Conservation (phyloP, 2,888 invertebrate genomes). For the Leptura quadrifasciata region DNA sequence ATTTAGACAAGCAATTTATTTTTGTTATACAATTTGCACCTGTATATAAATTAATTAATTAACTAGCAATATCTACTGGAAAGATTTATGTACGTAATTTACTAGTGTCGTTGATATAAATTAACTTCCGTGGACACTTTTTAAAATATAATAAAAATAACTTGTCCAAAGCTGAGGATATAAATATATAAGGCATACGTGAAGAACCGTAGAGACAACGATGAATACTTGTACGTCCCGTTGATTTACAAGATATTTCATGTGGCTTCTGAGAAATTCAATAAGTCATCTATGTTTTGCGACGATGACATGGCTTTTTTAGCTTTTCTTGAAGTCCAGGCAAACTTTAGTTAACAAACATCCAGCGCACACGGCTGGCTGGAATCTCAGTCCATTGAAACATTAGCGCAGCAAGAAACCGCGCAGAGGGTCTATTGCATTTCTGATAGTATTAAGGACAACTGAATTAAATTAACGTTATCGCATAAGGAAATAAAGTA, state of each 20-base stretch:
- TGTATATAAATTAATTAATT: neutral
- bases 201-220: conserved; percentile 38
- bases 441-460: neutral
- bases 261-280: conserved; percentile 44
- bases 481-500: neutral
- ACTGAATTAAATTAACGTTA: neutral
- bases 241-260: conserved; percentile 46
- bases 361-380: conserved; percentile 11
- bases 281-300: conserved; percentile 35
- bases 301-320: conserved; percentile 22
- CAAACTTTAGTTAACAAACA: conserved; percentile 2
- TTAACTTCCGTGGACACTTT: conserved; percentile 34
- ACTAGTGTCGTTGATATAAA: conserved; percentile 13
- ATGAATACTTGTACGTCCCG: conserved; percentile 42
- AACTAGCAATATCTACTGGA: neutral
- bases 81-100: neutral
- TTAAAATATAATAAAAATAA: conserved; percentile 36
- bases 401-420: conserved; percentile 10
- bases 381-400: conserved; percentile 7
- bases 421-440: neutral
- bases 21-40: too few relatives aligned
- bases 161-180: conserved; percentile 21
- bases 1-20: too few relatives aligned
- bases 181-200: conserved; percentile 46
- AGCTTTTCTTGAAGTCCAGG: conserved; percentile 15